Base-by-base conservation (phyloP, 2,888 invertebrate species). In the Sarcophaga variegata region DNA sequence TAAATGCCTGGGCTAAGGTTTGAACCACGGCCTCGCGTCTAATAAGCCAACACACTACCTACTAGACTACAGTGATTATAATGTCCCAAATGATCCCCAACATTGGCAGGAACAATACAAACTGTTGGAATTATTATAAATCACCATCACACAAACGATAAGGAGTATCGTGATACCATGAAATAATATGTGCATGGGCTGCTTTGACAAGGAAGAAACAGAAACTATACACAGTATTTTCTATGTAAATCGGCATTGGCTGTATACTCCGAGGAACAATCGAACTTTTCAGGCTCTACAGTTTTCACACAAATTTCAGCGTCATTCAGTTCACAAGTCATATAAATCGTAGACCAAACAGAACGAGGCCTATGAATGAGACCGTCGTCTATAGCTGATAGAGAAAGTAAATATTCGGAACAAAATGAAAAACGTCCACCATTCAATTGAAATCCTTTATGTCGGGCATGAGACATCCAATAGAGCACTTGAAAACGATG, bases 381-480 rank as follows among this genome's bases (percentile, higher is more conserved):
- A 0, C 97, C 97, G 93, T 98, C 98, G 83, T 96, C 95, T 11
- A 96, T 94, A 0, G 96, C 95, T 70, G 96, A 95, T 20, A 98
- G 94, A 0, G 96, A 94, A 59, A 98, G 94, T 47, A 95, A 95
- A 92, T 97, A 97, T 88, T 96, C 96, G 25, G 97, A 97, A 90
- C 97, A 97, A 87, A 97, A 97, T 0, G 96, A 96, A 17, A 98
- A 96, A 11, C 97, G 95, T 4, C 96, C 96, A 0, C 98, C 97
- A 6, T 96, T 95, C 86, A 98, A 94, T 93, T 98, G 97, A 86
- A 98, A 96, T 2, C 99, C 99, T 86, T 97, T 96, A 92, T 98
- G 98, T 95, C 97, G 96, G 0, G 98, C 97, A 90, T 98, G 99
- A 0, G 99, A 99, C 95, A 99, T 98, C 99, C 99, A 99, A 94